Evolutionary conservation across 2,888 invertebrate genomes (phyloP).

Genomic region (Chesias legatella): DNA sequence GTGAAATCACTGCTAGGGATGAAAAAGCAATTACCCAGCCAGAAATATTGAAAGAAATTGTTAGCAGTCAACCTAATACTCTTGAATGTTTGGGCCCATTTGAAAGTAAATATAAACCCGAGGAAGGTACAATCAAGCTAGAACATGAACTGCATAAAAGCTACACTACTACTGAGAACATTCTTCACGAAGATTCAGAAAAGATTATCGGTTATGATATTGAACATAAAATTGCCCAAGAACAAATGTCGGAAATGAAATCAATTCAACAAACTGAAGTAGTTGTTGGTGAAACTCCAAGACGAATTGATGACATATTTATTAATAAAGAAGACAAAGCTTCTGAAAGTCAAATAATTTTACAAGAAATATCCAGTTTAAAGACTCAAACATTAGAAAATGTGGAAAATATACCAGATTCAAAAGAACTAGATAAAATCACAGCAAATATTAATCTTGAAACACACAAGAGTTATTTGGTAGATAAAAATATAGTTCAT

Average conservation of each 20-base stretch:
- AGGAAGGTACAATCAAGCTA: slow-evolving; percentile 33
- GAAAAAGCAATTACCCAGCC: slow-evolving; percentile 45
- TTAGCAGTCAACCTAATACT: slow-evolving; percentile 44
- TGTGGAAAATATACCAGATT: slow-evolving; percentile 35
- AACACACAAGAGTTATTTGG: slow-evolving; percentile 47
- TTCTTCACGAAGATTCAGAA: slow-evolving; percentile 40
- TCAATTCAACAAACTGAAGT: slow-evolving; percentile 50
- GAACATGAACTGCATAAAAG: slow-evolving; percentile 50
- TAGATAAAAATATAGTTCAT: slow-evolving; percentile 51
- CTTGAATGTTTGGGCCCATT: slow-evolving; percentile 45
- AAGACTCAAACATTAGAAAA: slow-evolving; percentile 50
- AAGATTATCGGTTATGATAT: slow-evolving; percentile 25
- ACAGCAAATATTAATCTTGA: slow-evolving; percentile 47
- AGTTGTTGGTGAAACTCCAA: slow-evolving; percentile 40
- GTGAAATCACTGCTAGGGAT: slow-evolving; percentile 35
- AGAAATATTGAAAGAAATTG: slow-evolving; percentile 41
- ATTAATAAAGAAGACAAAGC: slow-evolving; percentile 41
- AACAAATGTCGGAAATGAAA: slow-evolving; percentile 43
- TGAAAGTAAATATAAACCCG: slow-evolving; percentile 29
- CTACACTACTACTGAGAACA: slow-evolving; percentile 49
- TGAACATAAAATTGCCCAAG: slow-evolving; percentile 32
- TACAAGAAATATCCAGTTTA: slow-evolving; percentile 43
- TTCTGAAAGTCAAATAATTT: slow-evolving; percentile 39
- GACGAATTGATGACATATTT: slow-evolving; percentile 28
- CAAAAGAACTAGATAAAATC: slow-evolving; percentile 34